Percentiles rank a stretch among this genome's conserved stretches.
These are phyloP conservation scores for Rhabdomys pumilio DNA, from an alignment of 2,797 vertebrate species.

Conservation along the genomic window DNA sequence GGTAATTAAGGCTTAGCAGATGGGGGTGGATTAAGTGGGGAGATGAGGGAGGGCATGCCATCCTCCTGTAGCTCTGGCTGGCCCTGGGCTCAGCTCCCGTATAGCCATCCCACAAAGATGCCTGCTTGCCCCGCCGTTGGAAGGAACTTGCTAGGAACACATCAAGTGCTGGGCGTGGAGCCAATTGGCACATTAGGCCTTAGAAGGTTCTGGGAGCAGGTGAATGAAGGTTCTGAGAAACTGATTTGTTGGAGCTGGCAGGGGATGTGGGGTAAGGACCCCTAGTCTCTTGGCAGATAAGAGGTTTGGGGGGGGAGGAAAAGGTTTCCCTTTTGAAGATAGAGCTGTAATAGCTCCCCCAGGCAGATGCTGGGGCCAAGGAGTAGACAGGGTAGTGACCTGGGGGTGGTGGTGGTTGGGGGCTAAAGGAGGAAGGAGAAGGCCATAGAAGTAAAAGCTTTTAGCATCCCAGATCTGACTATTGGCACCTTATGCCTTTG, in stretches of 20 bases:
- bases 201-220: not conserved
- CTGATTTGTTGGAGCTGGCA: not conserved
- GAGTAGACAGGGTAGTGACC: not conserved
- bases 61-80: conserved; percentile 29
- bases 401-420: not conserved
- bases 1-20: conserved; percentile 86
- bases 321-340: not conserved
- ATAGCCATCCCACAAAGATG: conserved; percentile 36
- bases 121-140: not conserved
- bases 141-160: not conserved
- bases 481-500: not conserved
- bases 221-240: conserved; percentile 42
- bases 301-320: not conserved
- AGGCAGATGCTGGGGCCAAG: not conserved
- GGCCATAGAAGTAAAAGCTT: no score
- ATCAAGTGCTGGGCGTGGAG: conserved; percentile 18
- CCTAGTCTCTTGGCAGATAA: not conserved
- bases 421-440: not conserved
- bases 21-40: conserved; percentile 85
- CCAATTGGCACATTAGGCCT: conserved; percentile 35
- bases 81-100: conserved; percentile 34
- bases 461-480: not conserved
- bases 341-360: not conserved
- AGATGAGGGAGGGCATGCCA: conserved; percentile 6
- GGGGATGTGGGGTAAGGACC: not conserved